These are phyloP conservation scores for Cephalotes varians DNA, from an alignment of 2,888 invertebrate genomes.

Conservation along the genomic window DNA sequence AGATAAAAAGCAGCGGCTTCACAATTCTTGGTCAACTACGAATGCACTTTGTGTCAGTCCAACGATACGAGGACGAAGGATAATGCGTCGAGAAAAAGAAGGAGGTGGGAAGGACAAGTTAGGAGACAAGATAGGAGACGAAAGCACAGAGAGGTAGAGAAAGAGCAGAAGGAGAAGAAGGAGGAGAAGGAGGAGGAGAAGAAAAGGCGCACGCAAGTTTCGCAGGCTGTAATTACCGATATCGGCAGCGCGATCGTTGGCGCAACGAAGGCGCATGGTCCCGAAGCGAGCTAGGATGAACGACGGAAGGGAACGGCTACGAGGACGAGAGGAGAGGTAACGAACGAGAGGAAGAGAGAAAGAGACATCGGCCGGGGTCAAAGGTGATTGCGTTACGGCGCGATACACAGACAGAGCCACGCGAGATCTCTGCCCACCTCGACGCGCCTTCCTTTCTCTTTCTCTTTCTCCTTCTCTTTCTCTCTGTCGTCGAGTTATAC, in stretches of 20 bases:
- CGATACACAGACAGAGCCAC: constrained; percentile 62
- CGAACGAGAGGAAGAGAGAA: constrained; percentile 37
- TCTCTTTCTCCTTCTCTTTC: constrained; percentile 11
- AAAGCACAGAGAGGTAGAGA: constrained; percentile 36
- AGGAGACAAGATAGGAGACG: constrained; percentile 38
- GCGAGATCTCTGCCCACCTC: constrained; percentile 69
- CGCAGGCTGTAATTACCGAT: constrained; percentile 74
- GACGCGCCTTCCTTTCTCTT: constrained; percentile 44
- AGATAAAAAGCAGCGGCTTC: background rate
- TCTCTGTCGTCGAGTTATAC: constrained; percentile 60
- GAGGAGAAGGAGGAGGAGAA: constrained; percentile 27
- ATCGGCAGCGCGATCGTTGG: constrained; percentile 73
- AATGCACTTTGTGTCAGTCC: constrained; percentile 1
- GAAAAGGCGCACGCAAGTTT: constrained; percentile 62
- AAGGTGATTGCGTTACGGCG: constrained; percentile 66
- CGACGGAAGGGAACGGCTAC: constrained; percentile 38
- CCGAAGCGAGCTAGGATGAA: constrained; percentile 55
- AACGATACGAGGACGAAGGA: constrained; percentile 8
- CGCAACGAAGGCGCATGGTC: constrained; percentile 57
- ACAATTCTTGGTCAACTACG: background rate
- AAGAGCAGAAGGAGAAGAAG: constrained; percentile 12
- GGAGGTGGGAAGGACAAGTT: constrained; percentile 30
- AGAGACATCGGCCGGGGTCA: constrained; percentile 66
- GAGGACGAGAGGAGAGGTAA: constrained; percentile 41
- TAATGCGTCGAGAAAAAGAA: constrained; percentile 9